phyloP scores from a whole-genome alignment of 2,113 vertebrate genomes.

The Trochalopteron elliotii region DNA sequence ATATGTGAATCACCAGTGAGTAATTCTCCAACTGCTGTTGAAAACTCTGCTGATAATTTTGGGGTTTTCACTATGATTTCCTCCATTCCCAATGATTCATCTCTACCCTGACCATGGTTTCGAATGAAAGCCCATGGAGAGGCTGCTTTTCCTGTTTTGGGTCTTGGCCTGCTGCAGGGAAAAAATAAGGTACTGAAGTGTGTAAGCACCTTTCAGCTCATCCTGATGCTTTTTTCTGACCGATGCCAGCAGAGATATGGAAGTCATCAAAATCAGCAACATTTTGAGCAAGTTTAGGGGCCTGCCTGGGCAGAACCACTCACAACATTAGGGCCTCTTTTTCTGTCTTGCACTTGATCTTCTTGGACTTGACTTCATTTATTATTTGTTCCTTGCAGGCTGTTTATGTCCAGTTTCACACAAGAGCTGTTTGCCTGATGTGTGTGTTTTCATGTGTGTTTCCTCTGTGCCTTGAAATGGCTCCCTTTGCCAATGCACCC shows the following conservation, averaged over 20 bases:
- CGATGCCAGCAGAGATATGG: not conserved
- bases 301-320: not conserved
- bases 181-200: not conserved
- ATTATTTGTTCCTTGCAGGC: not conserved
- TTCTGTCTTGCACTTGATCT: not conserved
- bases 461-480: not conserved
- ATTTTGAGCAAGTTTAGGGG: not conserved
- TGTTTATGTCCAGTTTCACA: not conserved
- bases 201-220: not conserved
- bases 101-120: not conserved
- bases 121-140: not conserved
- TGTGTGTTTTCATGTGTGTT: not conserved
- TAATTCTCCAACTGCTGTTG: slow-evolving; percentile 40
- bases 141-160: not conserved
- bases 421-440: not conserved
- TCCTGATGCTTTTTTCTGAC: not conserved
- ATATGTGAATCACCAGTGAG: slow-evolving; percentile 48
- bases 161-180: not conserved
- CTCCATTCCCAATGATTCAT: slow-evolving; percentile 4
- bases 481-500: not conserved
- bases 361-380: not conserved
- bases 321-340: not conserved
- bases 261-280: not conserved
- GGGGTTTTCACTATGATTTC: slow-evolving; percentile 42
- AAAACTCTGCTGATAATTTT: slow-evolving; percentile 19